phyloP scores from a whole-genome alignment of 2,113 vertebrate genomes.

The Corydoras maculifer region DNA sequence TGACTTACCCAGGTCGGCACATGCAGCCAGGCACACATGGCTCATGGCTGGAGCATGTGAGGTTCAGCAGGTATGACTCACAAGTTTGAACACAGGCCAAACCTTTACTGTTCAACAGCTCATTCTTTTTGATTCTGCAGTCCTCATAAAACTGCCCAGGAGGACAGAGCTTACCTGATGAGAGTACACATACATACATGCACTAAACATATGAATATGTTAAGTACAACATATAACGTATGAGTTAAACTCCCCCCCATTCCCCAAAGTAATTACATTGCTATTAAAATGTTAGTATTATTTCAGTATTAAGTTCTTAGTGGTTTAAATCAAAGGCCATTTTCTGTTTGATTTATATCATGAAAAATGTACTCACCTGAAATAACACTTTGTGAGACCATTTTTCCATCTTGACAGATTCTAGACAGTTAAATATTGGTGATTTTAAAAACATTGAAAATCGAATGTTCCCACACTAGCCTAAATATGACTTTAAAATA shows the following conservation, averaged over 20 bases:
- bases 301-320: no score
- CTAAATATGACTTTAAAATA: neutral
- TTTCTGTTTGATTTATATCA: neutral
- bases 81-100: slow-evolving; percentile 78
- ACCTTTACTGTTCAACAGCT: slow-evolving; percentile 59
- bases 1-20: slow-evolving; percentile 81
- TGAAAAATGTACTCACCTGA: slow-evolving; percentile 57
- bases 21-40: slow-evolving; percentile 84
- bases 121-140: slow-evolving; percentile 65
- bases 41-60: slow-evolving; percentile 72
- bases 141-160: slow-evolving; percentile 78
- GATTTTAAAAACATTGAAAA: no score
- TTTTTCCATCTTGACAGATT: slow-evolving; percentile 79
- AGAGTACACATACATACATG: neutral
- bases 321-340: neutral
- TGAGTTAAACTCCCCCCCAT: no score
- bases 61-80: slow-evolving; percentile 85
- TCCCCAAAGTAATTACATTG: no score
- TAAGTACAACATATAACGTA: no score
- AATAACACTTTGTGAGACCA: slow-evolving; percentile 72
- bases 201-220: neutral
- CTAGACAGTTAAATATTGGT: slow-evolving; percentile 50
- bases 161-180: slow-evolving; percentile 70
- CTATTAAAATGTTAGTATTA: no score
- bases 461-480: no score